A percentile compares a stretch with the other conserved stretches of the same genome.
These are phyloP conservation scores for Zoanthus gigantus DNA, from an alignment of 92 coral and sea anemone genomes.

Conservation along the genomic window DNA sequence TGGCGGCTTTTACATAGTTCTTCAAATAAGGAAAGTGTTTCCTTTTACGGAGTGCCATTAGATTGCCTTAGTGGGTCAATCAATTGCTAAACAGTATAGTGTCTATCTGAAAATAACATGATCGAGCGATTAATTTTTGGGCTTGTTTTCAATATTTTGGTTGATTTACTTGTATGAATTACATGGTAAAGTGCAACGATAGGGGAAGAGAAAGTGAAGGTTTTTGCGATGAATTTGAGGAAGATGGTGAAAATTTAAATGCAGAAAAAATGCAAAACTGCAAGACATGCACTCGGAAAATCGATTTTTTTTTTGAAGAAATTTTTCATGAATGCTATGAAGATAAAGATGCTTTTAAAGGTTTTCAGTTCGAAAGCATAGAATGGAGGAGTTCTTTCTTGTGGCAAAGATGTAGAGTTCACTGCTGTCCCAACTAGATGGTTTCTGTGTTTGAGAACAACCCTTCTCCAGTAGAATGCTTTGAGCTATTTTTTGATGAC, in stretches of 20 bases:
- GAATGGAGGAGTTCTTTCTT: conserved; percentile 30
- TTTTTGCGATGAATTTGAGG: conserved; percentile 5
- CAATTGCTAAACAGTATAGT: conserved; percentile 21
- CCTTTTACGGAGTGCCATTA: conserved; percentile 15
- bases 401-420: not conserved
- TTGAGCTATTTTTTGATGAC: conserved; percentile 25
- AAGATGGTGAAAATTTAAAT: conserved; percentile 14
- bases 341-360: conserved; percentile 22
- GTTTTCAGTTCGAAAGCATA: conserved; percentile 6
- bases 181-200: not conserved
- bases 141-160: not conserved
- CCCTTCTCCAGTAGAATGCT: conserved; percentile 14
- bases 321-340: conserved; percentile 10
- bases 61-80: conserved; percentile 22
- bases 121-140: not conserved
- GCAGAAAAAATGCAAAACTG: conserved; percentile 3
- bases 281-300: conserved; percentile 20
- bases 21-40: not conserved
- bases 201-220: conserved; percentile 3
- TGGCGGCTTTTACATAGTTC: conserved; percentile 6
- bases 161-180: conserved; percentile 1
- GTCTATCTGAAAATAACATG: not conserved
- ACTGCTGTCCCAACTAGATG: conserved; percentile 12
- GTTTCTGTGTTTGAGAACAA: conserved; percentile 14
- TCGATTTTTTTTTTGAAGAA: not conserved